phyloP scores from a whole-genome alignment of 2,113 vertebrate species.

The Okapia johnstoni region DNA sequence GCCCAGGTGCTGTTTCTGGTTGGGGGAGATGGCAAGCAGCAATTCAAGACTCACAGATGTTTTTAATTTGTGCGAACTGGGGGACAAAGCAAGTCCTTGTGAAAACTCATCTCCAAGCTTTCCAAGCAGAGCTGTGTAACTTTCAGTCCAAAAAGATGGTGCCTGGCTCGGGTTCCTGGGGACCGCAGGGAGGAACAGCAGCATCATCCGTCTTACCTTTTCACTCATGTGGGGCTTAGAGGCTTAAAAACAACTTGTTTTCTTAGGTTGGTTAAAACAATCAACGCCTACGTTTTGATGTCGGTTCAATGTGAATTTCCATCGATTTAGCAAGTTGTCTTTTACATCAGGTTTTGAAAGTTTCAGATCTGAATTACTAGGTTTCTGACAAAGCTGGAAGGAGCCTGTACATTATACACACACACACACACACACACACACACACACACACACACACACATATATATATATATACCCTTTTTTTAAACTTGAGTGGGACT shows the following conservation, averaged over 20 bases:
- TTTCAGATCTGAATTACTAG: background rate
- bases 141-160: background rate
- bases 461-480: background rate
- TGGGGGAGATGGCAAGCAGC: background rate
- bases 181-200: background rate
- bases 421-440: too few relatives aligned
- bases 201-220: background rate
- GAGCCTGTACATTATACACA: background rate
- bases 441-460: too few relatives aligned
- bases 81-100: background rate
- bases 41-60: background rate
- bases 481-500: background rate
- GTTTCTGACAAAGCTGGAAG: background rate
- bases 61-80: background rate
- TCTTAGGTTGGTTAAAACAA: background rate
- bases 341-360: background rate
- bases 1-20: background rate
- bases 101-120: background rate
- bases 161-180: background rate
- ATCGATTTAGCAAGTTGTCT: background rate
- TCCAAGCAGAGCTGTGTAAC: background rate
- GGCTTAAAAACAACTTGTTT: background rate
- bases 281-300: background rate
- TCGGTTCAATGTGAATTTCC: background rate
- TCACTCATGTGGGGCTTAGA: background rate